Percentiles rank a stretch among this genome's conserved stretches.
Evolutionary conservation across 2,797 vertebrate species (phyloP).

Genomic region (Bryconaethiops microstoma): DNA sequence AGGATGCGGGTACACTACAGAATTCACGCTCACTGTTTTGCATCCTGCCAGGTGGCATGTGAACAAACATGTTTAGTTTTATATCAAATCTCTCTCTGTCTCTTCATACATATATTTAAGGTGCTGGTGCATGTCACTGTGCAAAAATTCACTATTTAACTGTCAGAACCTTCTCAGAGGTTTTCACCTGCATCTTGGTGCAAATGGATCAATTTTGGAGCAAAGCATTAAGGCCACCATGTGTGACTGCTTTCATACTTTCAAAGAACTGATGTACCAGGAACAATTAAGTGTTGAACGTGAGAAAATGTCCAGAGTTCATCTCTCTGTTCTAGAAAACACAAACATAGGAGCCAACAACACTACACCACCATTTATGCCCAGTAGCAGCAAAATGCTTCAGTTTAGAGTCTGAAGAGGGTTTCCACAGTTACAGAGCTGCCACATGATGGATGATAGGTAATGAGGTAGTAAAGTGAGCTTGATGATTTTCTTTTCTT

Average conservation of each 20-base stretch:
- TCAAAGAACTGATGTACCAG: background rate
- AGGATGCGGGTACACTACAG: background rate
- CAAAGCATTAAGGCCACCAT: background rate
- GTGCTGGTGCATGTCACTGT: background rate
- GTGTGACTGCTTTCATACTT: background rate
- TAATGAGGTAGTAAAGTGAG: constrained; percentile 15
- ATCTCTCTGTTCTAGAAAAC: background rate
- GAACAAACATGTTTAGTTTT: background rate
- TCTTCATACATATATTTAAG: background rate
- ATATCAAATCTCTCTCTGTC: background rate
- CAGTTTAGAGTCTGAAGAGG: background rate
- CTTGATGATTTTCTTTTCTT: background rate
- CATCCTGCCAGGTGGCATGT: background rate
- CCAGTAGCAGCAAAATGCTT: constrained; percentile 1
- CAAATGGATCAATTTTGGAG: background rate
- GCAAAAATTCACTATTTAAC: background rate
- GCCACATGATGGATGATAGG: constrained; percentile 5
- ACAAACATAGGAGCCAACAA: background rate
- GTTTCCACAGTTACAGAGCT: constrained; percentile 19
- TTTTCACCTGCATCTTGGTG: background rate
- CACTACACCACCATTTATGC: background rate
- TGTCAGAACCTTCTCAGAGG: background rate
- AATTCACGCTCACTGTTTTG: background rate
- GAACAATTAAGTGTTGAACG: constrained; percentile 9
- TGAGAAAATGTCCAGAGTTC: background rate